Base-by-base conservation (phyloP, 1,140 invertebrate genomes). In the Agrilus planipennis region DNA sequence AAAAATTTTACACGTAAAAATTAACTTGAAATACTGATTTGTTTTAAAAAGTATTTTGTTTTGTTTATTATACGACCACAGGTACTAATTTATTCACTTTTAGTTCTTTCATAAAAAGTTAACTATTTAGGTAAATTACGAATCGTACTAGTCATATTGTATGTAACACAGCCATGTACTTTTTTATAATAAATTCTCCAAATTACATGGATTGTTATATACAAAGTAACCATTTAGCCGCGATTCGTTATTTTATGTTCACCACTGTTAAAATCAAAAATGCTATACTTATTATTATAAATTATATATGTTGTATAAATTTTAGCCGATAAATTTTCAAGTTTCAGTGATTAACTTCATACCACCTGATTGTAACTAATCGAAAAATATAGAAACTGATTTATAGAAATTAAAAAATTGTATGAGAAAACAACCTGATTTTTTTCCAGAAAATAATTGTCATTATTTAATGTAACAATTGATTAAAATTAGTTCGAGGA, bases 161-260 rank as follows among this genome's bases (percentile, higher is more conserved):
- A 51, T 46, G 23, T 51, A 49, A 49, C 52, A 51, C 52, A 53
- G 47, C 49, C 49, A 53, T 50, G 49, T 45, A 38, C 42, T 40
- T 41, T 43, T 15, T 12, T 16, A 14, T 4, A 23, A 5, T 23
- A 25, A 11, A 15, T 17, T 42, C 31, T 20, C 22, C 27, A 42
- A 42, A 35, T 44, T 22, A 45, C 49, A 51, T 52, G 52, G 46
- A 42, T 46, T 46, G 50, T 50, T 52, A 54, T 34, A 54, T 50
- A 50, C 49, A 46, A 41, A 51, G 40, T 34, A 53, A 46, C 46
- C 30, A 45, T 51, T 53, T 51, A 49, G 49, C 51, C 49, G 39
- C 35, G 29, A 34, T 38, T 30, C 36, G 35, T 34, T 44, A 52
- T 39, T 43, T 28, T 42, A 49, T 48, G 40, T 49, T 46, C 51